A percentile compares a stretch with the other conserved stretches of the same genome.
Evolutionary conservation across 2,888 invertebrate species (phyloP).

Genomic region (Neria commutata): DNA sequence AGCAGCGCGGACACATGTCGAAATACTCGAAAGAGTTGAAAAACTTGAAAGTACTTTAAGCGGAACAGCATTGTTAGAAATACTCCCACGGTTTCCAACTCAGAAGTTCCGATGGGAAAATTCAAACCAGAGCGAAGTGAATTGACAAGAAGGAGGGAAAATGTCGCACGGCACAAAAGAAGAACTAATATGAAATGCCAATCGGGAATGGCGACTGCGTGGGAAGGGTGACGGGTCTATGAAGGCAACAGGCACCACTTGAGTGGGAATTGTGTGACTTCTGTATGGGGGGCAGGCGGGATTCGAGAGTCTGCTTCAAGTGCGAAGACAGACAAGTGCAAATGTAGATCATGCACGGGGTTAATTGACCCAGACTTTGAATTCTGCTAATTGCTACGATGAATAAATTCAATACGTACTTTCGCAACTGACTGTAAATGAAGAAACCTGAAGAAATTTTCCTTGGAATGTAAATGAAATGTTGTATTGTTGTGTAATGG

Average conservation of each 20-base stretch:
- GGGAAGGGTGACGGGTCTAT: background rate
- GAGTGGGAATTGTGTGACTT: constrained; percentile 16
- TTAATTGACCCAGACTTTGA: constrained; percentile 14
- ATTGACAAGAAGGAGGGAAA: background rate
- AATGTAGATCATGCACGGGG: background rate
- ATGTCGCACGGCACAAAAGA: background rate
- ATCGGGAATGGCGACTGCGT: background rate
- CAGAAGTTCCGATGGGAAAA: constrained; percentile 20
- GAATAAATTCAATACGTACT: too few relatives aligned
- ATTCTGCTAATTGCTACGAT: background rate
- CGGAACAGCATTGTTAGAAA: background rate
- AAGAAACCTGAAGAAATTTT: too few relatives aligned
- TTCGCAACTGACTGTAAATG: too few relatives aligned
- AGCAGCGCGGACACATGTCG: background rate
- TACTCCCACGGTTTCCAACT: constrained; percentile 27
- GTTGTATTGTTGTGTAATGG: too few relatives aligned
- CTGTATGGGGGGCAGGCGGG: background rate
- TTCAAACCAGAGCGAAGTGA: background rate
- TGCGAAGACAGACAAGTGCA: background rate
- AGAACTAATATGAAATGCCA: background rate
- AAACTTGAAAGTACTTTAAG: constrained; percentile 1
- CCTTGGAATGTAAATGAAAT: too few relatives aligned
- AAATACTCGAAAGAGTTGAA: background rate
- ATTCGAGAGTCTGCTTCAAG: background rate
- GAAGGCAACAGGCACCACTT: constrained; percentile 3